Percentiles rank a stretch among this genome's conserved stretches.
Conservation (phyloP, 2,797 vertebrate species). For the Centroberyx gerrardi region DNA sequence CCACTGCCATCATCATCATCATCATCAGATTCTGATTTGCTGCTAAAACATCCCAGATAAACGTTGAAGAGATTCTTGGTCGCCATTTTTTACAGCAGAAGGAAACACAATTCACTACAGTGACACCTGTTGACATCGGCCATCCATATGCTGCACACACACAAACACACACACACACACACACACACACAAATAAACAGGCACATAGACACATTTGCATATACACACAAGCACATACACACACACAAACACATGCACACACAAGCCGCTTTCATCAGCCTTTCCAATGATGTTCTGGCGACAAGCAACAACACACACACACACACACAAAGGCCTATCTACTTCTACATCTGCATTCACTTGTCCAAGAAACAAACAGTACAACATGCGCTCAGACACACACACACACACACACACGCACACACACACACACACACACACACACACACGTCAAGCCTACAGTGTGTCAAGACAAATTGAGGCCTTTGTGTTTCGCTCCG, state of each 20-base stretch:
- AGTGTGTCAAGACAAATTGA: no score
- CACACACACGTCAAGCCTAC: neutral
- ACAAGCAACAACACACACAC: slow-evolving; percentile 1
- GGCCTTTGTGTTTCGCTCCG: neutral
- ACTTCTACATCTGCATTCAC: neutral
- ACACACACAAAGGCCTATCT: neutral
- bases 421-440: slow-evolving; percentile 5
- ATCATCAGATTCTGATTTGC: no score
- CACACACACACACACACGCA: neutral
- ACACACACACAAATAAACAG: neutral
- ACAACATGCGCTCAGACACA: neutral
- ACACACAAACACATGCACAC: neutral
- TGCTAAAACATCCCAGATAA: no score
- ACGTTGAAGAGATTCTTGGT: neutral
- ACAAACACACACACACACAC: neutral
- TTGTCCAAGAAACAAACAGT: neutral
- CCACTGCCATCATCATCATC: no score
- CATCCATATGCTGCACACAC: slow-evolving; percentile 13
- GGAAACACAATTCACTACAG: neutral
- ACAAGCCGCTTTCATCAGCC: slow-evolving; percentile 28
- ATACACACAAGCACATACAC: neutral
- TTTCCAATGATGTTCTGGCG: slow-evolving; percentile 22
- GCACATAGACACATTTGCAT: neutral
- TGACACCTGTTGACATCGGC: slow-evolving; percentile 13
- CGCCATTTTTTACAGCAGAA: neutral